Evolutionary conservation across 2,797 vertebrate genomes (phyloP).

Genomic region (Syngnathus acus): DNA sequence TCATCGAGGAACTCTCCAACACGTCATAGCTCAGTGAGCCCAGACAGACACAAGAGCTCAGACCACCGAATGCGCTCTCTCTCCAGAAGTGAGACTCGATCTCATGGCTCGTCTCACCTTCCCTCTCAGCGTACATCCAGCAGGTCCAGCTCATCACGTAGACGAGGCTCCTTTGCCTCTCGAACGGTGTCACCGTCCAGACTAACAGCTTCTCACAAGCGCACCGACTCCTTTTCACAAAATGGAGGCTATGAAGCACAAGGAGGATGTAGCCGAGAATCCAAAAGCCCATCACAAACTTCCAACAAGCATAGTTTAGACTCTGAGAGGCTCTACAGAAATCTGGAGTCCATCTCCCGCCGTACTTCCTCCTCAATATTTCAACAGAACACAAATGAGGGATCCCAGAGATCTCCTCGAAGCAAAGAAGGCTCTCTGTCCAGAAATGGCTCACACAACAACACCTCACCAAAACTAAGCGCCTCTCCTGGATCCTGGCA

Average conservation of each 20-base stretch:
- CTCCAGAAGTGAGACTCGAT: slow-evolving; percentile 39
- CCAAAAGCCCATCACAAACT: slow-evolving; percentile 50
- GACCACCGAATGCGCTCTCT: slow-evolving; percentile 50
- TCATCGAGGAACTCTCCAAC: slow-evolving; percentile 62
- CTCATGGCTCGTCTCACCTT: slow-evolving; percentile 47
- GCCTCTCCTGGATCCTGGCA: slow-evolving; percentile 63
- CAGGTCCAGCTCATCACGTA: slow-evolving; percentile 60
- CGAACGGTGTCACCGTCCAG: slow-evolving; percentile 43
- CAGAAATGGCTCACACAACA: slow-evolving; percentile 38
- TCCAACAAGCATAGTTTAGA: slow-evolving; percentile 69
- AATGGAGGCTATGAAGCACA: slow-evolving; percentile 25
- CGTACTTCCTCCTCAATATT: slow-evolving; percentile 39
- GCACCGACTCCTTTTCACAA: slow-evolving; percentile 34
- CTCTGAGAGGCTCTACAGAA: slow-evolving; percentile 70
- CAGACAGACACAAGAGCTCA: slow-evolving; percentile 50
- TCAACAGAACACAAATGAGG: slow-evolving; percentile 38
- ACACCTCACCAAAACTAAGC: slow-evolving; percentile 43
- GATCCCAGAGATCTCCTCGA: slow-evolving; percentile 40
- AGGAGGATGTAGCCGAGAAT: slow-evolving; percentile 23
- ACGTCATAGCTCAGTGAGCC: slow-evolving; percentile 64
- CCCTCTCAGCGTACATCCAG: slow-evolving; percentile 58
- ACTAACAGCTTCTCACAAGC: slow-evolving; percentile 40
- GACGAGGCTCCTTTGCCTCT: slow-evolving; percentile 44
- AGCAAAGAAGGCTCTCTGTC: slow-evolving; percentile 49
- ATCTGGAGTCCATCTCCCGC: slow-evolving; percentile 68